Conservation (phyloP, 1,140 invertebrate species). For the Sipha flava region DNA sequence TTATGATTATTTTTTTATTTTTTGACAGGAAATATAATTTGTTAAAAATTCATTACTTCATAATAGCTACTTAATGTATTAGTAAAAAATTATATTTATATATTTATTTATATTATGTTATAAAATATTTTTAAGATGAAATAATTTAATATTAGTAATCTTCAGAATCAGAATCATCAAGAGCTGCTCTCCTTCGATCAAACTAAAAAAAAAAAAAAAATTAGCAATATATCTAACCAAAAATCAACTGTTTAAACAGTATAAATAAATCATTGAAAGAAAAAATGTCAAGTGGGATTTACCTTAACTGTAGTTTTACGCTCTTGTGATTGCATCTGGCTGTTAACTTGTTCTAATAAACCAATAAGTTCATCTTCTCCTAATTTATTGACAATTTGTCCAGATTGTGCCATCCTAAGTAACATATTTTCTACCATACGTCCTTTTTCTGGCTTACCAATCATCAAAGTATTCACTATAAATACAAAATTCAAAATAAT, state of each 20-base stretch:
- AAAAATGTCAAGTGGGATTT: slow-evolving; percentile 24
- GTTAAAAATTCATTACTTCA: neutral
- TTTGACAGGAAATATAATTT: neutral
- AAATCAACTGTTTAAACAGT: neutral
- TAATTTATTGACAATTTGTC: slow-evolving; percentile 69
- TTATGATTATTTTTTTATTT: neutral
- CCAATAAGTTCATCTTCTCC: slow-evolving; percentile 76
- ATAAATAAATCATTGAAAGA: neutral
- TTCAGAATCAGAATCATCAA: slow-evolving; percentile 72
- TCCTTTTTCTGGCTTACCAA: slow-evolving; percentile 92
- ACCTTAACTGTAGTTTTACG: slow-evolving; percentile 66
- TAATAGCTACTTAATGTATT: neutral
- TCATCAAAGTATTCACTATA: slow-evolving; percentile 82
- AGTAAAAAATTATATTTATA: neutral
- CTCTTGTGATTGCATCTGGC: slow-evolving; percentile 65
- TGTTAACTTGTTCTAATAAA: slow-evolving; percentile 70
- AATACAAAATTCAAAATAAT: neutral
- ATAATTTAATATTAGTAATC: neutral
- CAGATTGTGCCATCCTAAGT: slow-evolving; percentile 80
- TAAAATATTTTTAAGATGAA: neutral
- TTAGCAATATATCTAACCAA: no score
- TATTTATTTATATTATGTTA: neutral
- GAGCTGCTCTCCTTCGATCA: slow-evolving; percentile 70
- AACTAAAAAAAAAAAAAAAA: slow-evolving; percentile 50
- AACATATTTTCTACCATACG: slow-evolving; percentile 89